A percentile compares a stretch with the other conserved stretches of the same genome.
phyloP scores from a whole-genome alignment of 2,113 vertebrate species.

The Accipiter virgatus region DNA sequence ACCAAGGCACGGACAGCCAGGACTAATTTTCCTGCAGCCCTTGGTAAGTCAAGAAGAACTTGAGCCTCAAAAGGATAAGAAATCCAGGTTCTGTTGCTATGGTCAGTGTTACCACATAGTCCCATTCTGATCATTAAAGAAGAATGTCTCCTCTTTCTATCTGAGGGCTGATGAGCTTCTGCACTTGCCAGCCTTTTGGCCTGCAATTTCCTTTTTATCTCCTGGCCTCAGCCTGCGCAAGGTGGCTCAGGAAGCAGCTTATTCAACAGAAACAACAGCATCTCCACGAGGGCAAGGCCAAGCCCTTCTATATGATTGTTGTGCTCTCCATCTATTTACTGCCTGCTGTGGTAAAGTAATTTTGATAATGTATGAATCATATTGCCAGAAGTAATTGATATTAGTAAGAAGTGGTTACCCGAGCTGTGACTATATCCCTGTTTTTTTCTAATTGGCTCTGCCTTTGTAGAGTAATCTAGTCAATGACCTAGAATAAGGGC shows the following conservation, averaged over 20 bases:
- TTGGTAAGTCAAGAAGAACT: neutral
- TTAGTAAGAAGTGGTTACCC: neutral
- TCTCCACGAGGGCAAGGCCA: neutral
- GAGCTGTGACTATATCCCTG: neutral
- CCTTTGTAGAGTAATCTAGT: neutral
- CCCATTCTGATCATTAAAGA: neutral
- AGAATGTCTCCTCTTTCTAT: neutral
- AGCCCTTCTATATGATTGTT: neutral
- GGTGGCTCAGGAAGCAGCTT: neutral
- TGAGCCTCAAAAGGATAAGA: neutral
- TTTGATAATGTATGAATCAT: neutral
- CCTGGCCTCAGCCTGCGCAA: neutral
- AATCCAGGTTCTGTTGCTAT: neutral
- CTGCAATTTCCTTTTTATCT: neutral
- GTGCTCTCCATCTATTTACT: neutral
- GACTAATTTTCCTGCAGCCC: neutral
- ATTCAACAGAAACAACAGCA: neutral
- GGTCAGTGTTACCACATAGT: neutral
- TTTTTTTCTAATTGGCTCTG: neutral
- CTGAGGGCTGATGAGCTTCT: neutral
- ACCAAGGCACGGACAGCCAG: neutral
- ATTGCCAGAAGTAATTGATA: neutral
- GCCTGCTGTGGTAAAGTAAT: neutral
- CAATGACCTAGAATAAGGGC: neutral
- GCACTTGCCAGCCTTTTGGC: too few species aligned